Evolutionary conservation across 2,113 vertebrate species (phyloP).

Genomic region (Arvicanthis niloticus): DNA sequence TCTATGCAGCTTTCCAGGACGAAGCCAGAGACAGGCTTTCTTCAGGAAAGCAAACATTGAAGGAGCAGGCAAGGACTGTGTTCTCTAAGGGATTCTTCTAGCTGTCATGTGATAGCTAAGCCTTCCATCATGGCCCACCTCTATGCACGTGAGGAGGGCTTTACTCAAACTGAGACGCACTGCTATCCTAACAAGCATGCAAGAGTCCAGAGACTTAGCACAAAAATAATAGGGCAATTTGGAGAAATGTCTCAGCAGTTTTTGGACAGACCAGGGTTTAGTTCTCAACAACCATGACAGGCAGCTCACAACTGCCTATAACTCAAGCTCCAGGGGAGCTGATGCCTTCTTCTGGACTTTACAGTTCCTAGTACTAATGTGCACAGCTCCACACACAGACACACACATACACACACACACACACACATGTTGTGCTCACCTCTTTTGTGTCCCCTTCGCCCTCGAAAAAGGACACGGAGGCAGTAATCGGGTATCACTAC

Average conservation of each 20-base stretch:
- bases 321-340: neutral
- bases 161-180: neutral
- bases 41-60: neutral
- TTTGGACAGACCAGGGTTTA: neutral
- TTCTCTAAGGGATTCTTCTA: neutral
- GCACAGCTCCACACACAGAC: neutral
- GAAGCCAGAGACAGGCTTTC: neutral
- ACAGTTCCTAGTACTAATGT: neutral
- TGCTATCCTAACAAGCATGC: neutral
- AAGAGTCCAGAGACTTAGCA: neutral
- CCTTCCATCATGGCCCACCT: neutral
- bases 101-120: rapidly evolving
- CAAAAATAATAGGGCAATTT: neutral
- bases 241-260: neutral
- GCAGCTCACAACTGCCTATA: neutral
- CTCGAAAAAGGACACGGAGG: too few species aligned
- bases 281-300: neutral
- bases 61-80: neutral
- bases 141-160: neutral
- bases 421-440: too few species aligned
- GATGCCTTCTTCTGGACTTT: neutral
- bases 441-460: too few species aligned
- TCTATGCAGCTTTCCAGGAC: neutral
- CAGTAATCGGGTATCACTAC: too few species aligned
- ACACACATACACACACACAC: neutral